Percentiles rank a stretch among this genome's conserved stretches.
phyloP scores from a whole-genome alignment of 2,113 vertebrate genomes.

The Romanogobio albipinnatus region DNA sequence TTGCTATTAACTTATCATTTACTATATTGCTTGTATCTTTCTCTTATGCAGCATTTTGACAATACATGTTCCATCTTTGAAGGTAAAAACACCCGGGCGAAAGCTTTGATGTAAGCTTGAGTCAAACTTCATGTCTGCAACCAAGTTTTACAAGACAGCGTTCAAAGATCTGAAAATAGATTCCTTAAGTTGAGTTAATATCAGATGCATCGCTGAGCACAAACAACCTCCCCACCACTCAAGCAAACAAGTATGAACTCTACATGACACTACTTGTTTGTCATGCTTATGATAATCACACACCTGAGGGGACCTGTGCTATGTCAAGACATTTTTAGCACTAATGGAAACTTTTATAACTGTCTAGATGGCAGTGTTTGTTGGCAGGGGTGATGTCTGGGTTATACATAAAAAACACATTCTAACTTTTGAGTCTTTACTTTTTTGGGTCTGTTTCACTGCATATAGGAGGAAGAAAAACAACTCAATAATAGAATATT shows the following conservation, averaged over 20 bases:
- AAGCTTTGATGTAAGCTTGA: conserved; percentile 17
- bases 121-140: conserved; percentile 16
- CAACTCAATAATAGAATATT: background rate
- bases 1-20: background rate
- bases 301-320: conserved; percentile 5
- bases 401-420: background rate
- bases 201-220: background rate
- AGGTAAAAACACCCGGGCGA: background rate
- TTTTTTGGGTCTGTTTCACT: background rate
- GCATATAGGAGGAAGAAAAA: background rate
- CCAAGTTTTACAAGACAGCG: background rate
- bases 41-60: background rate
- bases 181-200: conserved; percentile 3
- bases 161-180: conserved; percentile 5
- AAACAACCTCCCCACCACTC: background rate
- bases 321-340: conserved; percentile 20
- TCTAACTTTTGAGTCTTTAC: conserved; percentile 2
- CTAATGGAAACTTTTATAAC: background rate
- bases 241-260: conserved; percentile 14
- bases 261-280: conserved; percentile 40
- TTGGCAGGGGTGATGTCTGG: conserved; percentile 15
- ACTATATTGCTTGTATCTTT: background rate
- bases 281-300: conserved; percentile 8
- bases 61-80: background rate
- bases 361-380: conserved; percentile 3